Percentiles rank a stretch among this genome's conserved stretches.
phyloP scores from a whole-genome alignment of 2,888 invertebrate species.

The Temnothorax rugatulus region DNA sequence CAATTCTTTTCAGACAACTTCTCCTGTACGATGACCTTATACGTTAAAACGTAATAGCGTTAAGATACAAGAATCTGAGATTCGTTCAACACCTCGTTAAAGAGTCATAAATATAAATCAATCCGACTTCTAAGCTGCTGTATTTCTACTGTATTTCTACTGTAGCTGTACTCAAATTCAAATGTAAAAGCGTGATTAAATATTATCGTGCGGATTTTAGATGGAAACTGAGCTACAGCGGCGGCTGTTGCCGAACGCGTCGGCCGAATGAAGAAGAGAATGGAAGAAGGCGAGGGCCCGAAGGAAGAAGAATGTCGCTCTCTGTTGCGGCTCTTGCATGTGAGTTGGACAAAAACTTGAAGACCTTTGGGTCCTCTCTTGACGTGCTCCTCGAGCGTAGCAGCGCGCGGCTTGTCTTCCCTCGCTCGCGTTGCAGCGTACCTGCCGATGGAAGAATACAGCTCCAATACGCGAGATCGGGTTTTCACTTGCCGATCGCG shows the following conservation, averaged over 20 bases:
- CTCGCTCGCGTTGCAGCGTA: conserved; percentile 30
- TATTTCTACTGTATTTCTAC: background rate
- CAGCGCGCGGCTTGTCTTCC: conserved; percentile 32
- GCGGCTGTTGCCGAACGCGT: conserved; percentile 28
- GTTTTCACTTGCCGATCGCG: conserved; percentile 9
- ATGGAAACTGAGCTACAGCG: conserved; percentile 20
- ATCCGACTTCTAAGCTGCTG: background rate
- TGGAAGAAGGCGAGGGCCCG: conserved; percentile 46
- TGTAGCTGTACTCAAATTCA: background rate
- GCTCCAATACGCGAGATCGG: conserved; percentile 31
- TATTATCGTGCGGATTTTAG: conserved; percentile 23
- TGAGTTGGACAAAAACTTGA: conserved; percentile 72
- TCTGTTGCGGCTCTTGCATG: conserved; percentile 71
- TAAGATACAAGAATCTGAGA: background rate
- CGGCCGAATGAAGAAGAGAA: conserved; percentile 40
- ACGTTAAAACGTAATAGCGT: background rate
- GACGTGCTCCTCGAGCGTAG: conserved; percentile 50
- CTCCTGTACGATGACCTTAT: background rate
- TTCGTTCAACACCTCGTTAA: background rate
- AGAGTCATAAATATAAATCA: background rate
- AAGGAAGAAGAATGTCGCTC: conserved; percentile 74
- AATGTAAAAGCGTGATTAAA: background rate
- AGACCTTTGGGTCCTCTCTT: conserved; percentile 74
- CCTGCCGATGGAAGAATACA: background rate
- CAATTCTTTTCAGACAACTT: background rate